These are phyloP conservation scores for Agrypnus murinus DNA, from an alignment of 2,888 invertebrate genomes.

Conservation along the genomic window DNA sequence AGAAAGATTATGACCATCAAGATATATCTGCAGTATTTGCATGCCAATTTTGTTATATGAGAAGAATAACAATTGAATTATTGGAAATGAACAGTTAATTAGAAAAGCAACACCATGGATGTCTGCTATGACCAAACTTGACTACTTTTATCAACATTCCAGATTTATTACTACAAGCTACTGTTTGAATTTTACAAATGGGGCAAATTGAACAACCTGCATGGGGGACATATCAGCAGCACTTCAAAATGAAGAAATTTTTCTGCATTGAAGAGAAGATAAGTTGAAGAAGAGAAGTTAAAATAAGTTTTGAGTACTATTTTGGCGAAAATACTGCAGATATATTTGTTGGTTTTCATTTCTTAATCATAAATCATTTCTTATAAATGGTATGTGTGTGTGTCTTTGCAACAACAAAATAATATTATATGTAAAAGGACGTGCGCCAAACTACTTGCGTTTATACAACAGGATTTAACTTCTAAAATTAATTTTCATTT, in stretches of 20 bases:
- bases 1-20: slow-evolving; percentile 32
- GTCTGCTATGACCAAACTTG: not conserved
- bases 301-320: no score
- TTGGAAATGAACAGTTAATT: not conserved
- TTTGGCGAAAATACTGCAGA: slow-evolving; percentile 18
- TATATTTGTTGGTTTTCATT: slow-evolving; percentile 17
- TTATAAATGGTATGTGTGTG: slow-evolving; percentile 5
- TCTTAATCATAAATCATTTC: slow-evolving; percentile 24
- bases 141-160: not conserved
- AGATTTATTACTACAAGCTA: not conserved
- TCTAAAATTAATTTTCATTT: not conserved
- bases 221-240: not conserved
- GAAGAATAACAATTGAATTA: not conserved
- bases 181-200: not conserved
- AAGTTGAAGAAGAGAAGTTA: no score
- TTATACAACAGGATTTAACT: slow-evolving; percentile 1
- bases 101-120: not conserved
- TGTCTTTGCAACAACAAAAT: slow-evolving; percentile 8
- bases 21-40: slow-evolving; percentile 37
- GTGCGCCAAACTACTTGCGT: slow-evolving; percentile 29
- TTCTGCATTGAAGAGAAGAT: not conserved
- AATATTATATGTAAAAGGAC: not conserved
- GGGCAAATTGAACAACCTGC: not conserved
- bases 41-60: not conserved
- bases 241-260: slow-evolving; percentile 14